Evolutionary conservation across 2,888 invertebrate genomes (phyloP), one percentile per base, ranked within the genome.

Genomic region (Nomada fucata): DNA sequence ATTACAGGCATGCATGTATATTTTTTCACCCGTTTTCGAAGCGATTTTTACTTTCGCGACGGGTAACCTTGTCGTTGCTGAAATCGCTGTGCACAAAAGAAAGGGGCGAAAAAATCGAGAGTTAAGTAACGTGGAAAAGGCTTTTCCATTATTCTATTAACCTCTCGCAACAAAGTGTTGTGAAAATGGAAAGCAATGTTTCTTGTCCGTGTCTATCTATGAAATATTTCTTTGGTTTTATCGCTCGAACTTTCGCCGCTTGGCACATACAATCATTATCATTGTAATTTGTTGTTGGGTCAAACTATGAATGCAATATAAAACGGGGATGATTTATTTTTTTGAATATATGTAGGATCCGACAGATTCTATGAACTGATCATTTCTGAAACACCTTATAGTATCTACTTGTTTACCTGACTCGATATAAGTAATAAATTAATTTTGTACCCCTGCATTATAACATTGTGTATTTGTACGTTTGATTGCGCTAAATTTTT

Each of bases 21-120:
- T 26, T 18, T n/a, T 29, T 47, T 44, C 18, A 13, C 50, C 29
- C 44, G 15, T 57, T 76, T 60, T 63, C 57, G 50, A 26, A 44
- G 42, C 23, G 29, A 23, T 65, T 42, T 36, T 71, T 67, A 53
- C 61, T 63, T 26, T 36, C 29, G n/a, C 15, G 18, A 63, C 50
- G 53, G 53, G 13, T 77, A 74, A 81, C 79, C 81, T 79, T 79
- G 73, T 60, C 60, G 60, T 42, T 44, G 59, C 26, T 52, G 11
- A 18, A 42, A 57, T 57, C 68, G 44, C 60, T 53, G 50, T 23
- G 67, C 18, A 23, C 7, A 23, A 47, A 53, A 9, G 18, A 50
- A 10, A 20, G 29, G 10, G 18, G 2, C 23, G 3, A 4, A 20
- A 74, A 70, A 75, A 78, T 71, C 57, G 79, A 61, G 71, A 79